Evolutionary conservation across 2,113 vertebrate genomes (phyloP), one percentile per base, ranked within the genome.

Genomic region (Tyrannus savana): DNA sequence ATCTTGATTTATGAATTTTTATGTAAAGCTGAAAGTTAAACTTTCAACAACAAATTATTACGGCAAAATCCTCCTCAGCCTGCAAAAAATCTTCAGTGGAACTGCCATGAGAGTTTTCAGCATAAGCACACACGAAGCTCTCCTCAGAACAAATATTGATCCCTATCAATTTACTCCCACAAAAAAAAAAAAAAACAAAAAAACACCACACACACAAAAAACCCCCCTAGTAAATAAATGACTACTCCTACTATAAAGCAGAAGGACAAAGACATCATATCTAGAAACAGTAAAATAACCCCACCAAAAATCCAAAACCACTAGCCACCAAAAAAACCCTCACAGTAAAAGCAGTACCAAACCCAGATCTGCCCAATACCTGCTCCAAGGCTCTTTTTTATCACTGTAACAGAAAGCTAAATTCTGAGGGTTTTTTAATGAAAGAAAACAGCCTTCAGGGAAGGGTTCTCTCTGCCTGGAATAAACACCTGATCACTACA

Each of bases 401-500:
- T 10, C 7, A 53, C 13, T 33, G 14, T 62, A 73, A 63, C 0
- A 42, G 7, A 37, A 87, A 75, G 9, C 3, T 33, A 73, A 81
- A 62, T 14, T 67, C 6, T 5, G 2, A 0, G 4, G 1, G 2
- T 12, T 14, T 3, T 14, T 33, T 42, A 37, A 41, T 5, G 1
- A 76, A 86, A n/a, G 8, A 50, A 62, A 46, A 39, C 8, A 55
- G 12, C 8, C 44, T 67, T 55, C 66, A 79, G 11, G 11, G 75
- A 72, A 56, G 25, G 25, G 8, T 52, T 75, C 23, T 59, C 7
- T 16, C 25, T 68, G 28, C 30, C 33, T 53, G 8, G 12, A 73
- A 89, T 19, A 41, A 74, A 75, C 6, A 52, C 3, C 18, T 69
- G 4, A 44, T 44, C 19, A 22, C 14, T 15, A 42, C 3, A 75